Evolutionary conservation across 1,140 invertebrate species (phyloP), one percentile per base, ranked within the genome.

Genomic region (Drosophila tristis): DNA sequence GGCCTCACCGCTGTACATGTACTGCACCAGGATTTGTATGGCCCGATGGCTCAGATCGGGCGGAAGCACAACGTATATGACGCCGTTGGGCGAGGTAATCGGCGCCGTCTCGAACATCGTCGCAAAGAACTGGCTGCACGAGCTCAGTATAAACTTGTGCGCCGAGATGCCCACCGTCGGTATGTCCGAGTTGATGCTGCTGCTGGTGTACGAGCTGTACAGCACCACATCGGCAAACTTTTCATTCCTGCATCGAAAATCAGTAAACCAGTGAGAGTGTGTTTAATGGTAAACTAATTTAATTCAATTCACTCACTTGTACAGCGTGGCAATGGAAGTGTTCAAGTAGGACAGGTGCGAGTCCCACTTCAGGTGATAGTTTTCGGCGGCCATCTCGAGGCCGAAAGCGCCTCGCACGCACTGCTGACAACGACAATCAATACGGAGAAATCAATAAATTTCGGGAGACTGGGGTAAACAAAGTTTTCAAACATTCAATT

Each of bases 311-410:
- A 80, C 84, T 90, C 71, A 96, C 47, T 95, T 94, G 31, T 96
- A 94, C 65, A 97, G 92, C 13, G 95, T 95, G 43, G 96, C 96
- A 54, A 98, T 95, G 42, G 96, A 96, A 60, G 95, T 95, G 92
- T 97, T 96, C 71, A 97, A 93, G 93, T 97, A 95, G 23, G 94
- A 94, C 75, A 95, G 94, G 92, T 96, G 96, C 60, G 96, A 96
- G 91, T 96, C 96, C 96, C 96, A 97, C 93, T 97, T 97, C 15
- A 97, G 93, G 92, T 97, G 96, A 91, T 97, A 97, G 78, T 96
- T 97, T 90, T 97, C 96, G 74, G 95, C 91, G 64, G 90, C 84
- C 89, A 92, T 92, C 29, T 72, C 60, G 54, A 15, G 79, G 64
- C 61, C 54, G 44, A 25, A 13, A 57, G 68, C 76, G 65, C 80